These are phyloP conservation scores for Montipora cactus DNA, from an alignment of 64 coral and sea anemone genomes.

Conservation along the genomic window DNA sequence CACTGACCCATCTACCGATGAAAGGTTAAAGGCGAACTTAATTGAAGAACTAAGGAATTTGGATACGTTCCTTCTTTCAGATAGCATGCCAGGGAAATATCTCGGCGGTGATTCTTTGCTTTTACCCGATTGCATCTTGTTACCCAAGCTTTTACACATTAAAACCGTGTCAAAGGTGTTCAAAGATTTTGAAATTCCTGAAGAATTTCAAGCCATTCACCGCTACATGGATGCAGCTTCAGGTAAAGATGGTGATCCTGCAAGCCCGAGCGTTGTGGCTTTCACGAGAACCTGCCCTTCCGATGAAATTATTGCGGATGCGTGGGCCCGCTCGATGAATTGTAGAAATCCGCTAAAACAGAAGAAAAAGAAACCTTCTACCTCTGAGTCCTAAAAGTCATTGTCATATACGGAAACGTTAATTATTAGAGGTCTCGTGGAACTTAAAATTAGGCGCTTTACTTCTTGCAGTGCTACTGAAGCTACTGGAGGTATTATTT, in stretches of 20 bases:
- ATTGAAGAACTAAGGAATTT: slow-evolving; percentile 22
- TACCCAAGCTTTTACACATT: slow-evolving; percentile 83
- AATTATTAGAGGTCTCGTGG: not conserved
- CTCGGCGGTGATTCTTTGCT: slow-evolving; percentile 51
- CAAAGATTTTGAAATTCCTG: slow-evolving; percentile 79
- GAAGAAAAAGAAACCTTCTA: not conserved
- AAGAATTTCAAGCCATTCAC: slow-evolving; percentile 61
- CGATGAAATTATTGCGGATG: slow-evolving; percentile 66
- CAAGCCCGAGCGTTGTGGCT: not conserved
- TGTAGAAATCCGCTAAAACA: not conserved
- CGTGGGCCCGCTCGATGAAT: slow-evolving; percentile 32
- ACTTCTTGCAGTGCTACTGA: not conserved
- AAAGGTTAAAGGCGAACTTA: not conserved
- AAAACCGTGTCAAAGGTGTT: slow-evolving; percentile 57
- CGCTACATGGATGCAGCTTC: slow-evolving; percentile 62
- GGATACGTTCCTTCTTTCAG: slow-evolving; percentile 28
- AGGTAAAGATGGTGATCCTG: slow-evolving; percentile 1
- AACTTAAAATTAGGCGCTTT: not conserved
- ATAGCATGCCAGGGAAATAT: slow-evolving; percentile 64
- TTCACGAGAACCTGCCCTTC: slow-evolving; percentile 60
- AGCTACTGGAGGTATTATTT: not conserved
- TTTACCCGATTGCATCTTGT: slow-evolving; percentile 71
- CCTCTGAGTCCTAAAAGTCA: not conserved
- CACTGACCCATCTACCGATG: slow-evolving; percentile 16
- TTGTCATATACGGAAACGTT: not conserved